These are phyloP conservation scores for Dasypolia templi DNA, from an alignment of 2,888 invertebrate genomes.

Conservation along the genomic window DNA sequence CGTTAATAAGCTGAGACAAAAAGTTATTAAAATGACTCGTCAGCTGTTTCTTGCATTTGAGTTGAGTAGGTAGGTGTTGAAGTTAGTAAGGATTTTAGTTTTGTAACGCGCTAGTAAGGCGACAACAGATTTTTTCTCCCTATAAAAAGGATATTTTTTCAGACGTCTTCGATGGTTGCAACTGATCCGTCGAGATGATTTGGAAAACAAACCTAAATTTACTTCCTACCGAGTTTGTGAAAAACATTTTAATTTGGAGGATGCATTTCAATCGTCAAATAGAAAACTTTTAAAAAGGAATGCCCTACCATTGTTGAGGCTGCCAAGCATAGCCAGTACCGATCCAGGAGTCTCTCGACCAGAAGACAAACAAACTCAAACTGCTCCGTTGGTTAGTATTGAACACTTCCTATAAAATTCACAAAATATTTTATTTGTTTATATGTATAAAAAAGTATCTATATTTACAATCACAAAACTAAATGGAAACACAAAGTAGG, in stretches of 20 bases:
- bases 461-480: too few relatives aligned
- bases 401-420: too few relatives aligned
- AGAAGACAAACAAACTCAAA: constrained; percentile 48
- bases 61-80: too few relatives aligned
- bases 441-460: too few relatives aligned
- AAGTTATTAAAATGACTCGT: too few relatives aligned
- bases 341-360: constrained; percentile 17
- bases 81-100: too few relatives aligned
- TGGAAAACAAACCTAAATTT: constrained; percentile 58
- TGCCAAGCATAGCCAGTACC: constrained; percentile 45
- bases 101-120: too few relatives aligned
- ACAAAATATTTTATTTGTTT: too few relatives aligned
- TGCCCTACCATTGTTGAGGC: constrained; percentile 56
- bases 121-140: too few relatives aligned
- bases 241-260: constrained; percentile 56
- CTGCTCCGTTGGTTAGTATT: neutral
- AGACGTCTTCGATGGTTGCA: constrained; percentile 57
- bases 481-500: too few relatives aligned
- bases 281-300: constrained; percentile 54
- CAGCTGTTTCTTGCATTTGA: too few relatives aligned
- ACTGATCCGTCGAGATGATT: constrained; percentile 60
- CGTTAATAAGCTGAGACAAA: too few relatives aligned
- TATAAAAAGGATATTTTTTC: constrained; percentile 12
- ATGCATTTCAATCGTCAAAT: constrained; percentile 21
- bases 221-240: constrained; percentile 57